Conservation (phyloP, 2,113 vertebrate genomes). For the Petaurus breviceps region DNA sequence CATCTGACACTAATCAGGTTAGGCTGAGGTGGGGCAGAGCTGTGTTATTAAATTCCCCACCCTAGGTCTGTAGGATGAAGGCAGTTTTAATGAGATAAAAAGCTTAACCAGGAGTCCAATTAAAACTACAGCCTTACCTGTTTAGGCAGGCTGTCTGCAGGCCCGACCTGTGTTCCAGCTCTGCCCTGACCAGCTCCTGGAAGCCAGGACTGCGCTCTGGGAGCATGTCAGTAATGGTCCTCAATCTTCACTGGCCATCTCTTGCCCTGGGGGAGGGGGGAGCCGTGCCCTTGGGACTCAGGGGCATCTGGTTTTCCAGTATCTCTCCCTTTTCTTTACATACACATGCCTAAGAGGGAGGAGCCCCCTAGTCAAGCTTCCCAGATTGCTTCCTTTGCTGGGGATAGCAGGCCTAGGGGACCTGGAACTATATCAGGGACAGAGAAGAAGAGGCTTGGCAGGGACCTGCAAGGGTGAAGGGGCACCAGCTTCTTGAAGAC, state of each 20-base stretch:
- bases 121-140: constrained; percentile 86
- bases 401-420: too few species aligned
- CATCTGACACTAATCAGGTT: constrained; percentile 77
- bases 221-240: neutral
- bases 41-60: constrained; percentile 85
- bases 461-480: too few species aligned
- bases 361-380: too few species aligned
- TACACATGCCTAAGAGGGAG: neutral
- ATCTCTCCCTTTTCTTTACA: neutral
- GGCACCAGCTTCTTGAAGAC: too few species aligned
- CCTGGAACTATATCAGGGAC: too few species aligned
- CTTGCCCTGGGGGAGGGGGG: too few species aligned
- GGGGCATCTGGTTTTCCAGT: too few species aligned
- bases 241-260: neutral
- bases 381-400: too few species aligned
- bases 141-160: constrained; percentile 80
- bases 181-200: neutral
- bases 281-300: neutral
- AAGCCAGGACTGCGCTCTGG: neutral
- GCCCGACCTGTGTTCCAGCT: neutral
- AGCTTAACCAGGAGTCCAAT: constrained; percentile 88
- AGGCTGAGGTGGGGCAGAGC: constrained; percentile 80
- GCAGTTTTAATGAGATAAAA: constrained; percentile 89
- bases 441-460: too few species aligned
- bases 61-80: constrained; percentile 79